phyloP scores from a whole-genome alignment of 2,797 vertebrate species.

The Toxotes lorentzi region DNA sequence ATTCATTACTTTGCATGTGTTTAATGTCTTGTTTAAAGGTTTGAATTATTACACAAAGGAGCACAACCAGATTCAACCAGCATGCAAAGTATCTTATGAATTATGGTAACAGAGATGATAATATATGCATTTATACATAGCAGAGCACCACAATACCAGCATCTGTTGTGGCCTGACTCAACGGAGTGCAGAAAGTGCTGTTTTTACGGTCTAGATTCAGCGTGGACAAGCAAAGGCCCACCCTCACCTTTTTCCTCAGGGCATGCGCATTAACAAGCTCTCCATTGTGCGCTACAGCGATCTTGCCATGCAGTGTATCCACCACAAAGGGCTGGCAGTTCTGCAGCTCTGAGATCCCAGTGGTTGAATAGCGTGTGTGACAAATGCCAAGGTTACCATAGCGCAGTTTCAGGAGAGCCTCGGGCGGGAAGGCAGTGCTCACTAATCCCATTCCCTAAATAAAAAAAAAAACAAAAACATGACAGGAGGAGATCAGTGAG shows the following conservation, averaged over 20 bases:
- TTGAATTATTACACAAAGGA: background rate
- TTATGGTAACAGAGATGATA: background rate
- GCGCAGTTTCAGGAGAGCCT: slow-evolving; percentile 93
- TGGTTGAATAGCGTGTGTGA: slow-evolving; percentile 97
- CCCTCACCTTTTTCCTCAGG: slow-evolving; percentile 90
- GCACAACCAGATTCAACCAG: no score
- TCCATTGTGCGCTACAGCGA: slow-evolving; percentile 97
- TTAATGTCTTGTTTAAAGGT: background rate
- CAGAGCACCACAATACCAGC: background rate
- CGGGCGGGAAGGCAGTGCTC: slow-evolving; percentile 91
- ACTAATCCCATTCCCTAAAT: slow-evolving; percentile 97
- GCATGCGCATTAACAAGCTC: slow-evolving; percentile 93
- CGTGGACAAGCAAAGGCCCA: background rate
- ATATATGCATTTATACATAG: background rate
- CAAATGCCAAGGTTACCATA: slow-evolving; percentile 95
- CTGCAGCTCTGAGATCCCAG: slow-evolving; percentile 94
- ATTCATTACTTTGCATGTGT: background rate
- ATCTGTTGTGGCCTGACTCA: background rate
- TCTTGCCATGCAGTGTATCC: slow-evolving; percentile 96
- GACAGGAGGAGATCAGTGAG: slow-evolving; percentile 10
- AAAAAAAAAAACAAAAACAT: background rate
- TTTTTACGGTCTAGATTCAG: background rate
- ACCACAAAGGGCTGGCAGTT: slow-evolving; percentile 99
- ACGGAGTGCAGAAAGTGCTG: background rate
- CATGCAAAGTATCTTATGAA: no score